Base-by-base conservation (phyloP, 2,113 vertebrate genomes). In the Hyla sarda region DNA sequence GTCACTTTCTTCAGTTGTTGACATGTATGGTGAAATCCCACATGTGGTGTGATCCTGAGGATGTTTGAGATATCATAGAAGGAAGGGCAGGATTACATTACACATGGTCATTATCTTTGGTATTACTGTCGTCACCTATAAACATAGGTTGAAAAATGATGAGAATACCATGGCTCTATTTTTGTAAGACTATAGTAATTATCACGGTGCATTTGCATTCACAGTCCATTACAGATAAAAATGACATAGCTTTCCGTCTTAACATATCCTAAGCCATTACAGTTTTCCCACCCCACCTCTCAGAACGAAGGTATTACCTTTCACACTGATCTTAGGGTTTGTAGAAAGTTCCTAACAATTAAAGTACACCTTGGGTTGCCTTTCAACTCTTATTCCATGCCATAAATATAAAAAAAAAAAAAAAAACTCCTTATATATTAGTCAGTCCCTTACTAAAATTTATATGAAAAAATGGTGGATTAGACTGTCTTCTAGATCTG, bases 261-360 rank as follows among this genome's bases (percentile, higher is more conserved):
- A 28, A 67, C 45, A 32, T 62, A 34, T 65, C 58, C 58, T 37
- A 82, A 69, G 60, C 67, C 9, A 5, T 8, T 23, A 16, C 21
- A 54, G 48, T 72, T 83, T 83, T 83, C 82, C 82, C 82, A 83
- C 60, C 80, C 60, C 62, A 71, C 67, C 82, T 73, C 48, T 52
- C 30, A 19, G 67, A 73, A 73, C 30, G 28, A 30, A 73, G 21
- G 67, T 41, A 72, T 73, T 73, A 73, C 82, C 60, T 83, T 73
- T 83, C 50, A 83, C 19, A 73, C 67, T 56, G 12, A 54, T 71
- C 28, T 54, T 5, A 16, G 25, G 34, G 67, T 41, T 56, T 56
- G 65, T 48, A 25, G 25, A 83, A 73, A 30, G 50, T 16, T 34
- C 67, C 54, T 83, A 41, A 21, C 32, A 73, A 73, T 54, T 69